These are phyloP conservation scores for Lithosia quadra DNA, from an alignment of 2,888 invertebrate species.

Conservation along the genomic window DNA sequence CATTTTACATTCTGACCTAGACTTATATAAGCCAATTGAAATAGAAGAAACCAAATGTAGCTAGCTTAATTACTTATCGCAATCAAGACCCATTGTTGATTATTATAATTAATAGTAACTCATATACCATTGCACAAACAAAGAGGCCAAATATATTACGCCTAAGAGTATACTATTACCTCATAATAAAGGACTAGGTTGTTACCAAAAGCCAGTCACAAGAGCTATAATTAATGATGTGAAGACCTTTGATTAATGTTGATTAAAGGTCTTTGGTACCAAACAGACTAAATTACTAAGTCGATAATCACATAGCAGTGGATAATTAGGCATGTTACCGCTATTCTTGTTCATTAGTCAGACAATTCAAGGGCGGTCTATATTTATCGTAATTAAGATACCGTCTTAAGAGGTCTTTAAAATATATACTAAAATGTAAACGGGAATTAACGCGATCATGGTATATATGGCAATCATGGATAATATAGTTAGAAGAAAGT, in stretches of 20 bases:
- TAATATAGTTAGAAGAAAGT: too few relatives aligned
- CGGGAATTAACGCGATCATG: too few relatives aligned
- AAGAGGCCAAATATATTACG: background rate
- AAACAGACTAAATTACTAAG: constrained; percentile 24
- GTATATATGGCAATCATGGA: too few relatives aligned
- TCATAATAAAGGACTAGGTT: background rate
- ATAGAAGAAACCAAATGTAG: background rate
- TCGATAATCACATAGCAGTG: constrained; percentile 34
- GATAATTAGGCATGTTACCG: constrained; percentile 31
- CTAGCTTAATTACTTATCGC: background rate
- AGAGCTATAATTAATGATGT: constrained; percentile 41
- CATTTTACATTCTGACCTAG: too few relatives aligned
- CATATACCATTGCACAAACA: background rate
- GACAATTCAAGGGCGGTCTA: background rate
- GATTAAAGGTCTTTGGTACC: constrained; percentile 28
- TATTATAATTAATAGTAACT: background rate
- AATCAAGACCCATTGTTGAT: background rate
- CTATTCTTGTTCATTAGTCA: constrained; percentile 20
- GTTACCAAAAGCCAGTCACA: constrained; percentile 2
- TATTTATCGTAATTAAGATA: background rate
- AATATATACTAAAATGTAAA: too few relatives aligned
- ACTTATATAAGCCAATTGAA: too few relatives aligned
- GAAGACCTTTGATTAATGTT: constrained; percentile 38
- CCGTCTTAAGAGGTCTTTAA: background rate
- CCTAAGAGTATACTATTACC: constrained; percentile 1